These are phyloP conservation scores for Odontesthes bonariensis DNA, from an alignment of 2,113 vertebrate species.

Conservation along the genomic window DNA sequence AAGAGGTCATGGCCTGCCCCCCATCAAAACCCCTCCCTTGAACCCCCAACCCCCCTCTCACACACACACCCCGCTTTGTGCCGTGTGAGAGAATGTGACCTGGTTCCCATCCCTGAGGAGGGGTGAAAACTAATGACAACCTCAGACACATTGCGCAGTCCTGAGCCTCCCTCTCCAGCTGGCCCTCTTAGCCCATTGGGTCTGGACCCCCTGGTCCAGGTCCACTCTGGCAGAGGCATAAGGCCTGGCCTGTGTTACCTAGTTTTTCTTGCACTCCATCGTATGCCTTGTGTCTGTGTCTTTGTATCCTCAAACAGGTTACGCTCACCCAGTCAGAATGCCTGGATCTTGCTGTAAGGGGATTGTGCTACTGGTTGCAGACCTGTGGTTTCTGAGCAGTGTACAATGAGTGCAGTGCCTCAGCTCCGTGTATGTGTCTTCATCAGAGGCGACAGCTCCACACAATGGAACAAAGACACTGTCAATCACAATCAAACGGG, in stretches of 20 bases:
- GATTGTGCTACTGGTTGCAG: slow-evolving; percentile 64
- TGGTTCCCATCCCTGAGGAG: slow-evolving; percentile 86
- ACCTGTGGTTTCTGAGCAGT: slow-evolving; percentile 59
- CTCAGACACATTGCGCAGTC: slow-evolving; percentile 76
- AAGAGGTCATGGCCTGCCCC: slow-evolving; percentile 85
- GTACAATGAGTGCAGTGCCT: slow-evolving; percentile 54
- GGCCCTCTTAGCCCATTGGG: slow-evolving; percentile 62
- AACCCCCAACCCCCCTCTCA: slow-evolving; percentile 68
- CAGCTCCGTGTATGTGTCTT: slow-evolving; percentile 80
- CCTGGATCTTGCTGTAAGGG: slow-evolving; percentile 1
- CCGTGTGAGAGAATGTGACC: slow-evolving; percentile 85
- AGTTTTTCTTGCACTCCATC: not conserved
- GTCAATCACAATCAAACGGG: slow-evolving; percentile 87
- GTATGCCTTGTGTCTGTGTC: slow-evolving; percentile 1
- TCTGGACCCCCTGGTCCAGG: slow-evolving; percentile 61
- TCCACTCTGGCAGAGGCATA: slow-evolving; percentile 34
- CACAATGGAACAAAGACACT: slow-evolving; percentile 86
- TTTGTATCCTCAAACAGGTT: not conserved
- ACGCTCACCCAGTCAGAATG: not conserved
- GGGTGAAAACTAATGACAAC: slow-evolving; percentile 80
- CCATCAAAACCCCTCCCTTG: slow-evolving; percentile 76
- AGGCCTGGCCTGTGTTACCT: slow-evolving; percentile 9
- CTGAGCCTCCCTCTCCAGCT: slow-evolving; percentile 78
- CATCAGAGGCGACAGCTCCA: slow-evolving; percentile 85
- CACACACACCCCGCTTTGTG: slow-evolving; percentile 84